Conservation (phyloP, 2,797 vertebrate species). For the Chloroceryle amazona region DNA sequence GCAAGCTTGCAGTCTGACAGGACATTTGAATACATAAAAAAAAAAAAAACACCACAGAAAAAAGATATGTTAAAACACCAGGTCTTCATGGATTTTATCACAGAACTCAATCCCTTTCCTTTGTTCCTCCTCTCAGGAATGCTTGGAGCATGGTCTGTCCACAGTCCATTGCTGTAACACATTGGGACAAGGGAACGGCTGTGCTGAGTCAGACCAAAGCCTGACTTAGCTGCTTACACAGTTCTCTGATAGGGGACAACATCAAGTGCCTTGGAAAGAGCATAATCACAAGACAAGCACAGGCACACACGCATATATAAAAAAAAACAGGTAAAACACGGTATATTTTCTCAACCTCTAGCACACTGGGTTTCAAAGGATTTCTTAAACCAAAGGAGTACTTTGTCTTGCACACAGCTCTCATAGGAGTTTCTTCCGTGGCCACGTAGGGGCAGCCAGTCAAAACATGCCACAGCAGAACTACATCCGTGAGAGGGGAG, state of each 20-base stretch:
- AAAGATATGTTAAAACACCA: not conserved
- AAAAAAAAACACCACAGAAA: not conserved
- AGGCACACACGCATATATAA: not conserved
- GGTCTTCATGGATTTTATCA: not conserved
- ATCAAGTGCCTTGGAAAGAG: not conserved
- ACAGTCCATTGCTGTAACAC: not conserved
- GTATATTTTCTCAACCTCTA: not conserved
- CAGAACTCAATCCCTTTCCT: not conserved
- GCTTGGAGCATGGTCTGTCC: not conserved
- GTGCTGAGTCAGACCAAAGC: not conserved
- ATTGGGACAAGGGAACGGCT: accelerated
- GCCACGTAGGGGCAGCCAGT: accelerated
- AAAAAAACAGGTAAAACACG: not conserved
- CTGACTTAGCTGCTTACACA: not conserved
- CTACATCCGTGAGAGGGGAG: not conserved
- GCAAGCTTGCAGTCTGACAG: not conserved
- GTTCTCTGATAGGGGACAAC: not conserved
- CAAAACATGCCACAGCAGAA: not conserved
- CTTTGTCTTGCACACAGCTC: not conserved
- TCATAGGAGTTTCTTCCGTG: not conserved
- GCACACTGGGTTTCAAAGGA: not conserved
- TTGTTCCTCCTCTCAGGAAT: not conserved
- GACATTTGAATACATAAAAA: not conserved
- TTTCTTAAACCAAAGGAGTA: not conserved
- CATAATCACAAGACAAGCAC: not conserved